Conservation (phyloP, 1,140 invertebrate genomes). For the Procambarus virginalis region DNA sequence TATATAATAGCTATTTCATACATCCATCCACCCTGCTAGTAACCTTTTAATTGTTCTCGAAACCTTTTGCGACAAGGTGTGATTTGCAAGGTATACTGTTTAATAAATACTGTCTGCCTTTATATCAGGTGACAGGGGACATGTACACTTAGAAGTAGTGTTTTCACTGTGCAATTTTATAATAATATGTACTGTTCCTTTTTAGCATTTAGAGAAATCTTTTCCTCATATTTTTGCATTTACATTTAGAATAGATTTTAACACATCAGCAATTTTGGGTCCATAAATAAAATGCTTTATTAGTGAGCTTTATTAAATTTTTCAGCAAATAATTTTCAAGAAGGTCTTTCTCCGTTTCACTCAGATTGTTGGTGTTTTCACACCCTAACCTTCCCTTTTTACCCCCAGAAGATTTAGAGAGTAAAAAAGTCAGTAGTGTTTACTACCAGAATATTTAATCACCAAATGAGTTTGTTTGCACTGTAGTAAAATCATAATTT, state of each 20-base stretch:
- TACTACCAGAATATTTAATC: not conserved
- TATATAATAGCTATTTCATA: not conserved
- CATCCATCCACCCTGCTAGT: not conserved
- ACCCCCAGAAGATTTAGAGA: not conserved
- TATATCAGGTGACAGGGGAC: not conserved
- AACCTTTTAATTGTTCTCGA: not conserved
- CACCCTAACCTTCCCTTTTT: not conserved
- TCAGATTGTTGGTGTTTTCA: too few species aligned
- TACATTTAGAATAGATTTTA: not conserved
- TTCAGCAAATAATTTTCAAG: not conserved
- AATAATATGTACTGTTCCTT: not conserved
- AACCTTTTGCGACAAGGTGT: constrained; percentile 23
- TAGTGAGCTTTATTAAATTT: not conserved
- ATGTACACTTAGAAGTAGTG: not conserved
- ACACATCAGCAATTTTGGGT: not conserved
- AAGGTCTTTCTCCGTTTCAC: not conserved
- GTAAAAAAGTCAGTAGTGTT: not conserved
- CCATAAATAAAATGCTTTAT: constrained; percentile 1
- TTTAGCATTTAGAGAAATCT: not conserved
- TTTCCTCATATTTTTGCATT: constrained; percentile 14
- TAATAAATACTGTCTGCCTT: not conserved
- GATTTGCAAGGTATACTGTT: not conserved
- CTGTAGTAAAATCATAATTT: not conserved
- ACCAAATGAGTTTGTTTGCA: constrained; percentile 10
- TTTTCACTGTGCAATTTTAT: not conserved